These are phyloP conservation scores for Phlogophora meticulosa DNA, from an alignment of 2,888 invertebrate genomes.

Conservation along the genomic window DNA sequence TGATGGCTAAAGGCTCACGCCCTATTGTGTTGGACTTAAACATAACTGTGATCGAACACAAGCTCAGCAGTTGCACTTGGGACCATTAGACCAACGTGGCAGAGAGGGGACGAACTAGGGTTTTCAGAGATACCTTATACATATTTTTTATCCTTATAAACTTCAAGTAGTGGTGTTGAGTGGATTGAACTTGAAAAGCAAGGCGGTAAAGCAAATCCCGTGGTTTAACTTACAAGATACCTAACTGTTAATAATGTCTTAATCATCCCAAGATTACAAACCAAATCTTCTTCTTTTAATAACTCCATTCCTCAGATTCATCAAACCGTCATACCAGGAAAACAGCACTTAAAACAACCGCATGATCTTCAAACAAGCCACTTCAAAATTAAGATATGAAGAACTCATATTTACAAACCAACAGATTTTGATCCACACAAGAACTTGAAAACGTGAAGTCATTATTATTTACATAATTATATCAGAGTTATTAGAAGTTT, in stretches of 20 bases:
- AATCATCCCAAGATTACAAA: too few species aligned
- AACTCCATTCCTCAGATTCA: neutral
- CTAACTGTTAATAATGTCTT: too few species aligned
- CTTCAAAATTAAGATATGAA: conserved; percentile 13
- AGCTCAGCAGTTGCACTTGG: too few species aligned
- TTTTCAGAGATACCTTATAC: too few species aligned
- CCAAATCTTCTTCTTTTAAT: neutral
- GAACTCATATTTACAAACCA: conserved; percentile 17
- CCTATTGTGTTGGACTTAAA: too few species aligned
- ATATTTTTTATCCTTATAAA: neutral
- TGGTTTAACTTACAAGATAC: neutral
- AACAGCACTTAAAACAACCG: conserved; percentile 16
- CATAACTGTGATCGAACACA: too few species aligned
- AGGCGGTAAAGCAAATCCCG: neutral
- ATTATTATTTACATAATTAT: conserved; percentile 52
- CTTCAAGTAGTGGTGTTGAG: neutral
- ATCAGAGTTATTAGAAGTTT: conserved; percentile 53
- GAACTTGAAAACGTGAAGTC: conserved; percentile 37
- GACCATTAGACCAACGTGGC: too few species aligned
- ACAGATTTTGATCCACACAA: conserved; percentile 20
- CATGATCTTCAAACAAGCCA: conserved; percentile 26
- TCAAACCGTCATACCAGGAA: conserved; percentile 6
- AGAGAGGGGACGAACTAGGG: too few species aligned
- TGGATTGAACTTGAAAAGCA: neutral
- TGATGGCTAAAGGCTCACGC: neutral